Evolutionary conservation across 2,113 vertebrate genomes (phyloP), one percentile per base, ranked within the genome.

Genomic region (Alectura lathami): DNA sequence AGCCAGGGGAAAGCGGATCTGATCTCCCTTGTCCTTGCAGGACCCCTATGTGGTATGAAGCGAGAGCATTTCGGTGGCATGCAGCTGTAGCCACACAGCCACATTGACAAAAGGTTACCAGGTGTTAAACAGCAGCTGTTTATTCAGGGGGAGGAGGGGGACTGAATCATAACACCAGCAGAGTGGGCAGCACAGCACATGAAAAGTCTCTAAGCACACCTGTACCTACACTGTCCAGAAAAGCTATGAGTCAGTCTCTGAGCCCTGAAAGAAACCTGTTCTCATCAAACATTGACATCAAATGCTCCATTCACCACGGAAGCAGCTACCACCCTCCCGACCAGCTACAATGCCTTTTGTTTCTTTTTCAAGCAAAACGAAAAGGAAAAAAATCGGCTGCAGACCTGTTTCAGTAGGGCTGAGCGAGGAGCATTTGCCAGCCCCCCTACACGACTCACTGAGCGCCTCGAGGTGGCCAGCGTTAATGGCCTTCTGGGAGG

Each of bases 1-100:
- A 40, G 18, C 13, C 20, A 53, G 5, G 2, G 11, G 23, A 16
- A 81, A 68, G 30, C 0, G 0, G 9, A 80, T 5, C 18, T 40
- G 8, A 56, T 8, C 29, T 5, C 24, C 32, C n/a, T 30, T 10
- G 22, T 75, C 43, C 40, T 14, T 24, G 13, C 9, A 76, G 8
- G 40, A 60, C 22, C 24, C 24, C 36, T 15, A 42, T 53, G n/a
- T 11, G 4, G 21, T 32, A 20, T 4, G 48, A 91, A 43, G 16
- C 26, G 24, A 53, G 13, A 7, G 0, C 3, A 18, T 56, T 51
- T 42, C 13, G 30, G 54, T 42, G 80, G 4, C 9, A 8, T 26
- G 73, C 8, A 68, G 42, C 56, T 83, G 21, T 17, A 86, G 9
- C 34, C 47, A 74, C 5, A 2, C 9, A 13, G 74, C 17, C 43